Conservation (phyloP, 2,888 invertebrate species). For the Helobdella robusta region DNA sequence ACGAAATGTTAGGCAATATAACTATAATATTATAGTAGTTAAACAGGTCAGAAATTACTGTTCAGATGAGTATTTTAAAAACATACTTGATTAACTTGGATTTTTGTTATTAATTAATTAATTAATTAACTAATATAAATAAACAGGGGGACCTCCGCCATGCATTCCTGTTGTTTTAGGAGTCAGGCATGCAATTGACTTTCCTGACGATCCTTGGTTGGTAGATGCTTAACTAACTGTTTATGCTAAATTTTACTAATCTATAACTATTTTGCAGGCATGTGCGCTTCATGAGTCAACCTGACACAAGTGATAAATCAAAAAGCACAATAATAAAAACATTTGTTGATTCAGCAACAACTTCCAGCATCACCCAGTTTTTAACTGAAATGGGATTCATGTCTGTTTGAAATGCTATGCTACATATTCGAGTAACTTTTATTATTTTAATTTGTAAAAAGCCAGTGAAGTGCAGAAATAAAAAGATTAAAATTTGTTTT, state of each 20-base stretch:
- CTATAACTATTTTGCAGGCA: constrained; percentile 62
- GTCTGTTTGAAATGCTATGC: constrained; percentile 36
- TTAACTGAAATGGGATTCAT: constrained; percentile 71
- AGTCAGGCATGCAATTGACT: constrained; percentile 73
- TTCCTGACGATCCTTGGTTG: constrained; percentile 66
- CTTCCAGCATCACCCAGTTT: constrained; percentile 78
- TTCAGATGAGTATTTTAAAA: too few relatives aligned
- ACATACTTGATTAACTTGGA: too few relatives aligned
- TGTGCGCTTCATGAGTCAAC: constrained; percentile 79
- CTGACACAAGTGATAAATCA: constrained; percentile 71
- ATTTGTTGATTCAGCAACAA: constrained; percentile 84
- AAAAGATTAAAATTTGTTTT: too few relatives aligned
- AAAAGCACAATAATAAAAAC: constrained; percentile 80
- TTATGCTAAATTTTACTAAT: too few relatives aligned
- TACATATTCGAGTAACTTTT: too few relatives aligned
- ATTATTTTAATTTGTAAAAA: too few relatives aligned
- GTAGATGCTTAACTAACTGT: constrained; percentile 23
- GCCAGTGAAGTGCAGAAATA: too few relatives aligned
- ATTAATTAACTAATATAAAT: too few relatives aligned
- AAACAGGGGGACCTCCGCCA: constrained; percentile 27
- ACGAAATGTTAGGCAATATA: too few relatives aligned
- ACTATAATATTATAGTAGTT: too few relatives aligned
- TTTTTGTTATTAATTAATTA: too few relatives aligned
- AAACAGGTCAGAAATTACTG: too few relatives aligned
- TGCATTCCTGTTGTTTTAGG: constrained; percentile 44